These are phyloP conservation scores for Anticlea derivata DNA, from an alignment of 2,888 invertebrate genomes.

Conservation along the genomic window DNA sequence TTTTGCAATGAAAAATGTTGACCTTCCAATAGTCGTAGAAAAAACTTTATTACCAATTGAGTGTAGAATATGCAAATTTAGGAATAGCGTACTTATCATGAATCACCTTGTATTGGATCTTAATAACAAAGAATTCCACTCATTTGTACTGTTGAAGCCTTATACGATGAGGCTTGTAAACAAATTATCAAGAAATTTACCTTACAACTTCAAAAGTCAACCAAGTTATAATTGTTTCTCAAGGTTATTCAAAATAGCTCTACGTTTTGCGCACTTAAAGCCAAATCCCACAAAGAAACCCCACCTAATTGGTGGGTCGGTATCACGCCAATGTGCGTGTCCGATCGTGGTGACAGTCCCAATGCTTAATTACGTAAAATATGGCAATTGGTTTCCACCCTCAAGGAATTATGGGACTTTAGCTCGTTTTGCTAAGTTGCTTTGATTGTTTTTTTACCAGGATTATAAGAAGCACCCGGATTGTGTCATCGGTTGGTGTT, in stretches of 20 bases:
- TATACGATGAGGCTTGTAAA: no score
- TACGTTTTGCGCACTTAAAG: slow-evolving; percentile 24
- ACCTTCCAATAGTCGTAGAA: no score
- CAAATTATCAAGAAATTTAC: not conserved
- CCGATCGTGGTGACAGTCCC: slow-evolving; percentile 60
- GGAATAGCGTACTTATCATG: no score
- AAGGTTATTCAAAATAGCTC: slow-evolving; percentile 17
- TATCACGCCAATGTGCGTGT: slow-evolving; percentile 63
- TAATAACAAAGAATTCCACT: no score
- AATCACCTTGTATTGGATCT: no score
- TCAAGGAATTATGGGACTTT: slow-evolving; percentile 24
- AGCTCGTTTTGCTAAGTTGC: slow-evolving; percentile 17
- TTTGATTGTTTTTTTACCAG: slow-evolving; percentile 5
- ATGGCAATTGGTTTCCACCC: slow-evolving; percentile 50
- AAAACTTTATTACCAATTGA: no score
- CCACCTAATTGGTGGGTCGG: slow-evolving; percentile 57
- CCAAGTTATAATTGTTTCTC: slow-evolving; percentile 1
- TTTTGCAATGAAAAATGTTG: no score
- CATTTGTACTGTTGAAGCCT: no score
- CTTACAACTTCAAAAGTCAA: not conserved
- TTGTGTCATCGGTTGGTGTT: no score
- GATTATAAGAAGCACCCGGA: not conserved
- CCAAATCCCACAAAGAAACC: slow-evolving; percentile 51
- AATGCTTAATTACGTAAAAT: slow-evolving; percentile 64
- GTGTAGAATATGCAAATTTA: no score